phyloP scores from a whole-genome alignment of 2,113 vertebrate species.

The Peromyscus californicus region DNA sequence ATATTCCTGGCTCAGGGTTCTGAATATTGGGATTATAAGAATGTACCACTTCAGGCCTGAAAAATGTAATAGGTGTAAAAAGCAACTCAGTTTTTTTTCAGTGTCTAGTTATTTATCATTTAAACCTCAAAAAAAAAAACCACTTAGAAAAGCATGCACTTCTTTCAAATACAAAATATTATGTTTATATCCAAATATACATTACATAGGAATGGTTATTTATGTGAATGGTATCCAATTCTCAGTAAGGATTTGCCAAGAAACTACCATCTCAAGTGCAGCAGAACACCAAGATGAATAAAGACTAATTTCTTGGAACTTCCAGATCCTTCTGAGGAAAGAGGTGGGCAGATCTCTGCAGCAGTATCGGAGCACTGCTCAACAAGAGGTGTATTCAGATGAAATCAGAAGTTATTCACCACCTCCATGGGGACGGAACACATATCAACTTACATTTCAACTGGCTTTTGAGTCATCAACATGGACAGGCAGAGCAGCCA shows the following conservation, averaged over 20 bases:
- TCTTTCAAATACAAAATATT: constrained; percentile 59
- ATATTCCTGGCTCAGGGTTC: background rate
- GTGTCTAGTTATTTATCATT: background rate
- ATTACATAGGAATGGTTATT: background rate
- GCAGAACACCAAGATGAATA: background rate
- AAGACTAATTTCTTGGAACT: background rate
- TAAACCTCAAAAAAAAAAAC: background rate
- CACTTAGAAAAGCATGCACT: constrained; percentile 7
- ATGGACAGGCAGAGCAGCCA: background rate
- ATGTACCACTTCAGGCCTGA: background rate
- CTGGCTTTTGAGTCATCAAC: background rate
- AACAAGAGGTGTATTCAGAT: background rate
- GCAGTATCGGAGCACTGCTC: background rate
- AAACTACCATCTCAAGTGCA: background rate
- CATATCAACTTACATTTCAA: background rate
- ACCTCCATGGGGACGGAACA: background rate
- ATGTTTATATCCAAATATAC: background rate
- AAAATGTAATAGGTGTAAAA: background rate
- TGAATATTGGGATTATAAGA: background rate
- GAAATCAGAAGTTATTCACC: background rate
- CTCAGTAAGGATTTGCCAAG: constrained; percentile 58
- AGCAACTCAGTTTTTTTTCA: background rate
- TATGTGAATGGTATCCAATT: background rate
- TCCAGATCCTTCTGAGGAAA: background rate
- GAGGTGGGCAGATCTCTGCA: background rate